Base-by-base conservation (phyloP, 1,140 invertebrate species). In the Dreissena rostriformis region DNA sequence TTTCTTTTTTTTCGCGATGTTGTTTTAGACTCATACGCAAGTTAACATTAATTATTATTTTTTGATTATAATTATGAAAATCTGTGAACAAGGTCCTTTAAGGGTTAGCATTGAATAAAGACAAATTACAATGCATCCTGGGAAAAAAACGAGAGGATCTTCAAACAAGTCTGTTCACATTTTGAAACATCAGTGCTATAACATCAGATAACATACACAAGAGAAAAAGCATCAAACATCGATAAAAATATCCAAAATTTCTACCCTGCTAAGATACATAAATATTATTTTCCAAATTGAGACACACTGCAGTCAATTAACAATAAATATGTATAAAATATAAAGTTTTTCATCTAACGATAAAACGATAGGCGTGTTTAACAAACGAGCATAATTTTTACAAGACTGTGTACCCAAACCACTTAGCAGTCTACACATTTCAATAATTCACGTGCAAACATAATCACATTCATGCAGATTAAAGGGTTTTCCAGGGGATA, bases 391-490 rank as follows among this genome's bases (percentile, higher is more conserved):
- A 82, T 65, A 57, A 68, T 82, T 75, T 82, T 73, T 82, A 68
- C 57, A 75, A 75, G 63, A 51, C 63, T 82, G 80, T 75, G 67
- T 74, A 82, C 49, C 15, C 63, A 52, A 39, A 26, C 55, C 72
- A 66, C 80, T 75, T 82, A 68, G 12, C 57, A 82, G 71, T 82
- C 71, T 82, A 75, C 72, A 63, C 70, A 82, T 82, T 82, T 74
- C 68, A 28, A 52, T 66, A 55, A 73, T 82, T 61, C 26, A 55
- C 70, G 63, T 61, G 57, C 70, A 82, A 82, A 82, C 71, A 75
- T 49, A 72, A 63, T 75, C 80, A 82, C 63, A 53, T 82, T 74
- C 71, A 26, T 17, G 68, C 80, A 82, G 80, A 68, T 82, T 73
- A 68, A 74, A 82, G 71, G 17, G 17, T 73, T 82, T 75, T 39